These are phyloP conservation scores for Seira sanloemensis DNA, from an alignment of 2,888 invertebrate species.

Conservation along the genomic window DNA sequence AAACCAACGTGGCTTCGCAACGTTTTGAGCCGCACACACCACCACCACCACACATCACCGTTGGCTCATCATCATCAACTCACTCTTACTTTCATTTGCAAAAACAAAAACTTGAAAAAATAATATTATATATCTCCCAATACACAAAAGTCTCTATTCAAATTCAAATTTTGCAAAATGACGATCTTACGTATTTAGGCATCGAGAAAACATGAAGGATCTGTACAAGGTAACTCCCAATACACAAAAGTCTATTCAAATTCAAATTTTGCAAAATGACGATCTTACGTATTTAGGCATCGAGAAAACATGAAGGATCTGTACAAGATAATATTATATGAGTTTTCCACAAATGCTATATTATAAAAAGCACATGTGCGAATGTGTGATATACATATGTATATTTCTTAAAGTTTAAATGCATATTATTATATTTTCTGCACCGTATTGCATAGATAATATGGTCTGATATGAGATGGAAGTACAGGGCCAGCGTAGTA, in stretches of 20 bases:
- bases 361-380: too few species aligned
- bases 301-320: background rate
- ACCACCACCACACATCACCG: background rate
- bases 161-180: too few species aligned
- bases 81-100: background rate
- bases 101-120: background rate
- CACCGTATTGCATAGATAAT: background rate
- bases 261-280: background rate
- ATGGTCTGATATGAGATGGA: background rate
- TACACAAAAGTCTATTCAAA: background rate
- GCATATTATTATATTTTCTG: too few species aligned
- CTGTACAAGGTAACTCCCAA: background rate
- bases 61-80: background rate
- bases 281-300: background rate
- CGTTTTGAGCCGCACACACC: background rate
- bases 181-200: background rate
- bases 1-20: too few species aligned
- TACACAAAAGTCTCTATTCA: background rate
- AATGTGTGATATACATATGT: background rate
- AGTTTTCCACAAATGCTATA: too few species aligned
- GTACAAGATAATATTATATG: too few species aligned
- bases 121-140: background rate
- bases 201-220: too few species aligned
- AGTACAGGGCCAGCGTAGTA: too few species aligned
- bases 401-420: too few species aligned